Evolutionary conservation across 2,888 invertebrate genomes (phyloP).

Genomic region (Xestoiulus laeticollis): DNA sequence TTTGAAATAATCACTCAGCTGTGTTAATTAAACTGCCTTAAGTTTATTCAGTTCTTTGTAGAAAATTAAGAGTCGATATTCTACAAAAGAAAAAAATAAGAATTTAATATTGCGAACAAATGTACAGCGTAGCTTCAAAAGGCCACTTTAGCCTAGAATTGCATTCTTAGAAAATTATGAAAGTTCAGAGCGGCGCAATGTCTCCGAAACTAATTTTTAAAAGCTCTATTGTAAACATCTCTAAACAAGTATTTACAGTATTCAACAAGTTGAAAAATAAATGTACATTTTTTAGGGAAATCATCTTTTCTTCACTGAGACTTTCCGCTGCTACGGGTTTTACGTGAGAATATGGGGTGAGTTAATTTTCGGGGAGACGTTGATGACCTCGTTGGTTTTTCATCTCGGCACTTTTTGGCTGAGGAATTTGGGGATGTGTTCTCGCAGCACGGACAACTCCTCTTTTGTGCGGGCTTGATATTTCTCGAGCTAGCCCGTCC

Average conservation of each 20-base stretch:
- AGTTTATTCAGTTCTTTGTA: not conserved
- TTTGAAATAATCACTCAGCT: not conserved
- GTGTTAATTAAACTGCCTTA: not conserved
- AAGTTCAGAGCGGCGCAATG: not conserved
- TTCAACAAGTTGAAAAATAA: conserved; percentile 4
- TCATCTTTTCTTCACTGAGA: not conserved
- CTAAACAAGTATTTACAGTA: not conserved
- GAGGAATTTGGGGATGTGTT: conserved; percentile 44
- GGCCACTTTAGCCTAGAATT: not conserved
- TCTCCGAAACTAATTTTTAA: not conserved
- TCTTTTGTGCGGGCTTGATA: conserved; percentile 39
- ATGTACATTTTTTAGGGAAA: not conserved
- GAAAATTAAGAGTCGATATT: not conserved
- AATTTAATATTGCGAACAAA: conserved; percentile 1
- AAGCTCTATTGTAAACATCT: not conserved
- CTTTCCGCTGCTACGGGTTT: not conserved
- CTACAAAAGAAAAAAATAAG: not conserved
- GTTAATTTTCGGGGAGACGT: not conserved
- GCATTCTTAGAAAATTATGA: not conserved
- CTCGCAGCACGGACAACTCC: conserved; percentile 47
- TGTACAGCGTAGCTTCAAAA: not conserved
- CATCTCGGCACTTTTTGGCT: conserved; percentile 48
- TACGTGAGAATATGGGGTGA: not conserved
- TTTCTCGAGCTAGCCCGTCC: conserved; percentile 48
- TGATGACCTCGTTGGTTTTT: not conserved